Evolutionary conservation across 2,797 vertebrate genomes (phyloP).

Genomic region (Cetoscarus ocellatus): DNA sequence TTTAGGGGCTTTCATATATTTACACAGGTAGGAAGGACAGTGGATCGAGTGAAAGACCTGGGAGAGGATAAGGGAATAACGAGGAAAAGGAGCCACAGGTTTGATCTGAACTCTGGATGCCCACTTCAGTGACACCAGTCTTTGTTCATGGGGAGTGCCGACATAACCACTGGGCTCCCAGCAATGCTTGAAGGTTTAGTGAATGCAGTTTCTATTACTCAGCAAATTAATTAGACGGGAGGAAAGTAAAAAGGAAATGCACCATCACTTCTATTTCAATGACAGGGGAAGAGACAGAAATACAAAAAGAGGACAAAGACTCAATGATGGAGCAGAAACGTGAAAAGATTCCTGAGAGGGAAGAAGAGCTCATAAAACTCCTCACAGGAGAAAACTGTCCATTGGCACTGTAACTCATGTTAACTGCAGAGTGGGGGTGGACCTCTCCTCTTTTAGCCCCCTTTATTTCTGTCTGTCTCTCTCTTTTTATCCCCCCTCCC

Average conservation of each 20-base stretch:
- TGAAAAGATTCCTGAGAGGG: slow-evolving; percentile 65
- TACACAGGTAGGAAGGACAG: too few relatives aligned
- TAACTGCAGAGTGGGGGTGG: slow-evolving; percentile 77
- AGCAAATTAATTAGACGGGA: slow-evolving; percentile 16
- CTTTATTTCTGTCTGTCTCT: slow-evolving; percentile 67
- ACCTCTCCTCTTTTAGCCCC: slow-evolving; percentile 51
- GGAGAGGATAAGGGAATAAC: slow-evolving; percentile 28
- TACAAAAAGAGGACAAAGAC: slow-evolving; percentile 36
- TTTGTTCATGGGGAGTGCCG: too few relatives aligned
- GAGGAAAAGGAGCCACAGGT: too few relatives aligned
- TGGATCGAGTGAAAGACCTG: not conserved
- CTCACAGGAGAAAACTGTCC: slow-evolving; percentile 58
- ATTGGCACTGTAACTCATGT: slow-evolving; percentile 87
- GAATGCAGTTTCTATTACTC: slow-evolving; percentile 26
- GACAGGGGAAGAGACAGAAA: slow-evolving; percentile 15
- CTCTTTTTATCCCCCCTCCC: slow-evolving; percentile 38
- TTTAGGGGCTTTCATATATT: too few relatives aligned
- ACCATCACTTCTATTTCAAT: slow-evolving; percentile 53
- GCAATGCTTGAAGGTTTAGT: not conserved
- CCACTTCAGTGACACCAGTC: too few relatives aligned
- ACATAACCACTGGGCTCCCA: too few relatives aligned
- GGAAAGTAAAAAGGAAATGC: not conserved
- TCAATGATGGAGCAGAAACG: slow-evolving; percentile 54
- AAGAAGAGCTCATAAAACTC: slow-evolving; percentile 67
- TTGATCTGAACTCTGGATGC: too few relatives aligned